phyloP scores from a whole-genome alignment of 2,888 invertebrate genomes.

The Morinoia aosen region DNA sequence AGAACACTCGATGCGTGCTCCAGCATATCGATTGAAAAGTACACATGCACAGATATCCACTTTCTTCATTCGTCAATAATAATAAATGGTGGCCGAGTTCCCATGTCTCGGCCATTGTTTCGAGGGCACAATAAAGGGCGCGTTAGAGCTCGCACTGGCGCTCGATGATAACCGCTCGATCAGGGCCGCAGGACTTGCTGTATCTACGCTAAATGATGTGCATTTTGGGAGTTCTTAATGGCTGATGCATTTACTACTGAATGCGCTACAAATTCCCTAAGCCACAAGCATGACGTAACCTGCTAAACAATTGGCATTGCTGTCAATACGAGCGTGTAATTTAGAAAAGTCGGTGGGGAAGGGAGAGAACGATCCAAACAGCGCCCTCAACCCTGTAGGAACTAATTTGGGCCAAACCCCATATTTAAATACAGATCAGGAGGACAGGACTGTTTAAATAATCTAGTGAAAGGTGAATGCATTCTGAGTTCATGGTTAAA shows the following conservation, averaged over 20 bases:
- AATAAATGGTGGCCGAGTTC: constrained; percentile 44
- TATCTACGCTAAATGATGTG: neutral
- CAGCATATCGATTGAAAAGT: constrained; percentile 41
- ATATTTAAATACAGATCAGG: neutral
- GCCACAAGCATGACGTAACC: too few relatives aligned
- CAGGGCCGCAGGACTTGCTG: neutral
- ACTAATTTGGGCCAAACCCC: neutral
- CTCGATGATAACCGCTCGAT: neutral
- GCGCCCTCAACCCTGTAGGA: neutral
- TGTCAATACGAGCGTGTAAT: neutral
- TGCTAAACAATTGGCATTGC: neutral
- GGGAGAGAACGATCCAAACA: neutral
- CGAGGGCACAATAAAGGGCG: constrained; percentile 35
- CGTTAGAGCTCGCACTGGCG: neutral
- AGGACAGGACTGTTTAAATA: neutral
- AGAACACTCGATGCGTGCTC: neutral
- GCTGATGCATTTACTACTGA: neutral
- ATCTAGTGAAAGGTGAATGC: neutral
- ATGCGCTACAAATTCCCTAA: neutral
- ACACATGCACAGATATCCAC: constrained; percentile 3
- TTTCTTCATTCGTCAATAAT: constrained; percentile 47
- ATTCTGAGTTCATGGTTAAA: neutral
- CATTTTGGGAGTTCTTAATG: neutral
- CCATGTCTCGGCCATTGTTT: constrained; percentile 38
- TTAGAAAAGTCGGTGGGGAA: neutral